Evolutionary conservation across 2,888 invertebrate species (phyloP), one percentile per base, ranked within the genome.

Genomic region (Meloe dianella): DNA sequence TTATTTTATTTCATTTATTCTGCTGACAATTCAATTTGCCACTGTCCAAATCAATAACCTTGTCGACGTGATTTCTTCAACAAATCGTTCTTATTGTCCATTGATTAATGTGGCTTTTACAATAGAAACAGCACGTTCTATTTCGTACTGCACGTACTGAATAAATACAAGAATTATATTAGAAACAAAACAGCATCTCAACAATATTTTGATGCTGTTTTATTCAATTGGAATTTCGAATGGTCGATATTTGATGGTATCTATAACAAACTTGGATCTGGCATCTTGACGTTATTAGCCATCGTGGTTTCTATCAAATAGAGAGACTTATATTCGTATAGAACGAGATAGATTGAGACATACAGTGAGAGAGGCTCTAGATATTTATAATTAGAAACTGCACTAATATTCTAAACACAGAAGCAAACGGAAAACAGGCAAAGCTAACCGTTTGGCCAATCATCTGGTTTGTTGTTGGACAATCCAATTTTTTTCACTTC

Each of bases 351-450:
- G 38, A 38, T 38, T 3, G 14, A n/a, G 4, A n/a, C 14, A 38
- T 14, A 38, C 7, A 38, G 14, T 14, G 47, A 47, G 17, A 47
- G 47, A 47, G 47, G 47, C 47, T 47, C 47, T 47, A 47, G n/a
- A n/a, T n/a, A n/a, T 47, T 47, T 47, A 47, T 47, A 47, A 47
- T 47, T 47, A 47, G 47, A 47, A 47, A 47, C 47, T 47, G 47
- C 47, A 47, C 47, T 47, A 47, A 47, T 47, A 47, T 47, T 47
- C 47, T 47, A 47, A 47, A 47, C 47, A 47, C 20, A 47, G 47
- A 20, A 47, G 47, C 47, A 47, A 20, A 20, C 47, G 20, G 47
- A 47, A 47, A 47, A 47, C 47, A 47, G 47, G 47, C 47, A 20
- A 20, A 20, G 47, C 47, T 17, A 47, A 20, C n/a, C n/a, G n/a